Base-by-base conservation (phyloP, 2,888 invertebrate species). In the Synergus gifuensis region DNA sequence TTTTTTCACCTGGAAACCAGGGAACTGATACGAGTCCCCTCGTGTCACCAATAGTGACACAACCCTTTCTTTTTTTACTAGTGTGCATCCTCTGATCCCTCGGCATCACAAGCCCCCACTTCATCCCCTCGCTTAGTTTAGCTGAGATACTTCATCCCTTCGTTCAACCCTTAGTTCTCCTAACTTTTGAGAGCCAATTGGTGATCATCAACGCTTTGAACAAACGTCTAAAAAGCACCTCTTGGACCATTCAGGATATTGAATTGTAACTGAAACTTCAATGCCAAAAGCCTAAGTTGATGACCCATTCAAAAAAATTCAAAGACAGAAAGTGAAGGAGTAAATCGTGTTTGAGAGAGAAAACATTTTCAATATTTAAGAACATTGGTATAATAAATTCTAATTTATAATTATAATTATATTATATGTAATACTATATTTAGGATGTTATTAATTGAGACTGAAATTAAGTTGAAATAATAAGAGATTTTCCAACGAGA, bases 1-100 rank as follows among this genome's bases (percentile, higher is more conserved):
- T 40, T 66, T 73, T 73, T 73, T 54, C 49, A 36, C 69, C 49
- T 49, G 49, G 22, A 54, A 49, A 36, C 14, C 22, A 49, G 69
- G 28, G 54, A 73, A 36, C 14, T 14, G 36, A 42, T 73, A 36
- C 36, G 36, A 49, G 49, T 73, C 46, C 46, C 46, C 69, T 73
- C 49, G 49, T 73, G 69, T 73, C 49, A 73, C n/a, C 69, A 73
- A 49, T 54, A 22, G 28, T 73, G 22, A 49, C 28, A 73, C 49
- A 54, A 16, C 73, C 73, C 73, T 73, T 36, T 73, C 54, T 58
- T 73, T 73, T 40, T n/a, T 22, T 54, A 22, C n/a, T 58, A 58
- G 54, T 73, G 54, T 73, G 73, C 54, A 73, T 73, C 54, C 36
- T 73, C 18, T 54, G 16, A 73, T 73, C 73, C 54, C 54, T 73